Evolutionary conservation across 2,797 vertebrate species (phyloP).

Genomic region (Fistularia commersonii): DNA sequence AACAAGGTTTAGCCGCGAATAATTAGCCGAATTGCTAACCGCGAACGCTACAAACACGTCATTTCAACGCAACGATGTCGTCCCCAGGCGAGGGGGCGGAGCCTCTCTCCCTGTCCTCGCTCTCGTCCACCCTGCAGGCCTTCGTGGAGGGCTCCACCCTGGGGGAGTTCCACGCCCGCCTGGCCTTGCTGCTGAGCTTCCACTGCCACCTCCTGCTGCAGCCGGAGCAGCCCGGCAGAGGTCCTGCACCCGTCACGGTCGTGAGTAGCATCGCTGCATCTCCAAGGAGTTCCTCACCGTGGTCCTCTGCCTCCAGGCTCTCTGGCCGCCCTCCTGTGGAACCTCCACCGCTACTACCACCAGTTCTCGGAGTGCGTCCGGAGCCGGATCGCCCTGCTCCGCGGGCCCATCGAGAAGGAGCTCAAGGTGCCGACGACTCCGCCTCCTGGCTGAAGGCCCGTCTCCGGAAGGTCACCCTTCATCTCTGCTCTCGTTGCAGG

Average conservation of each 20-base stretch:
- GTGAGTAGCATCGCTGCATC: too few relatives aligned
- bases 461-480: background rate
- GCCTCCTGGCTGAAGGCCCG: background rate
- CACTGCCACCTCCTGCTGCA: slow-evolving; percentile 91
- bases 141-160: slow-evolving; percentile 91
- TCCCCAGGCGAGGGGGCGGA: slow-evolving; percentile 55
- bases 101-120: slow-evolving; percentile 65
- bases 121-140: slow-evolving; percentile 85
- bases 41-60: too few relatives aligned
- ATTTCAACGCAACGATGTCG: background rate
- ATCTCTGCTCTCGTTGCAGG: slow-evolving; percentile 65
- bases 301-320: slow-evolving; percentile 63
- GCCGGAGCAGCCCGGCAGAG: slow-evolving; percentile 76
- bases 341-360: slow-evolving; percentile 90
- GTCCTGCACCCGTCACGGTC: slow-evolving; percentile 55
- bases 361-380: slow-evolving; percentile 87
- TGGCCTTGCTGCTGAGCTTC: slow-evolving; percentile 87
- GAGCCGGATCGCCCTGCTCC: slow-evolving; percentile 80
- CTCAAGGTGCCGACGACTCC: slow-evolving; percentile 79
- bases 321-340: slow-evolving; percentile 91
- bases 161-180: slow-evolving; percentile 86
- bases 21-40: too few relatives aligned
- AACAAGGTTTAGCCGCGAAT: too few relatives aligned
- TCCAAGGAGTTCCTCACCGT: background rate
- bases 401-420: slow-evolving; percentile 92